Conservation (phyloP, 1,140 invertebrate genomes). For the Hestina assimilis region DNA sequence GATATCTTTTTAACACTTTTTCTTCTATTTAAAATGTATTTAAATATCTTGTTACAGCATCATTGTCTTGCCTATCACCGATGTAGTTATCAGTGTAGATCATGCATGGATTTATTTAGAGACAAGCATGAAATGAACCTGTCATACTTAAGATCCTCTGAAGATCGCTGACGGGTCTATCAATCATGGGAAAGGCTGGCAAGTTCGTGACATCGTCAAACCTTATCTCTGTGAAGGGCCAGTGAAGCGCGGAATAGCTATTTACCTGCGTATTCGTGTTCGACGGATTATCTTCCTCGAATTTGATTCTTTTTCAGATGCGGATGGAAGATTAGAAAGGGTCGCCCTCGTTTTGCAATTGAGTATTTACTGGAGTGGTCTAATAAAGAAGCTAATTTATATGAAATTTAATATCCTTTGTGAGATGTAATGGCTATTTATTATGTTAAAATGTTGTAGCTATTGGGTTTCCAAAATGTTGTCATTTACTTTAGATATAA, state of each 20-base stretch:
- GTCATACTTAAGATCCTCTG: constrained; percentile 29
- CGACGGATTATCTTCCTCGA: constrained; percentile 55
- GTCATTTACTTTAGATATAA: too few relatives aligned
- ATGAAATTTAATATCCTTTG: constrained; percentile 13
- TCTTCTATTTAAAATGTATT: neutral
- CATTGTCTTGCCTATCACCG: constrained; percentile 10
- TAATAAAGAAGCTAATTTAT: constrained; percentile 13
- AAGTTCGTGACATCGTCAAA: constrained; percentile 51
- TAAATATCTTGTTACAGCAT: neutral
- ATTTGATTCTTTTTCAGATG: constrained; percentile 59
- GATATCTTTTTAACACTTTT: neutral
- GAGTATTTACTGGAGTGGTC: constrained; percentile 17
- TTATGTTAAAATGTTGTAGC: neutral
- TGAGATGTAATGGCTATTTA: neutral
- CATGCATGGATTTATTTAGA: constrained; percentile 51
- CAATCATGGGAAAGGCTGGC: constrained; percentile 48
- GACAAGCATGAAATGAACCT: constrained; percentile 59
- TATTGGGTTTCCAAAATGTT: too few relatives aligned
- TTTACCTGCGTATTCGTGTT: constrained; percentile 58
- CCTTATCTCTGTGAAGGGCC: constrained; percentile 51
- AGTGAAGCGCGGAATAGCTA: constrained; percentile 71
- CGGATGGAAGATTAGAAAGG: constrained; percentile 43
- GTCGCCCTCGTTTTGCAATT: constrained; percentile 19
- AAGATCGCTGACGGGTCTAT: constrained; percentile 44
- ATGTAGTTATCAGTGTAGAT: constrained; percentile 33